Conservation (phyloP, 2,888 invertebrate genomes). For the Eueremaeus valkanovi region DNA sequence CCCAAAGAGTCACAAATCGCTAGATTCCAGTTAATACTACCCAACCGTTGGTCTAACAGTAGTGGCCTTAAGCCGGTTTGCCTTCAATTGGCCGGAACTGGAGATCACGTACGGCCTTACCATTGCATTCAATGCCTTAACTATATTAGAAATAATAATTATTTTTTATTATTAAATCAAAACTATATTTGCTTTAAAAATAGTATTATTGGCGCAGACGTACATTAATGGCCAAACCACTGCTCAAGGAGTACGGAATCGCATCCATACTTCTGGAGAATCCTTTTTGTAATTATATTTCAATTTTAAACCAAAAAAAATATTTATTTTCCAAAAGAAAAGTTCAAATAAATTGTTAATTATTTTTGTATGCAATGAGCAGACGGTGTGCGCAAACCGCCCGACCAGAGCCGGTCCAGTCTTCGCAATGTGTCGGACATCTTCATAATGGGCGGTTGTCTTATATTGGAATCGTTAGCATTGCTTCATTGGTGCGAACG, state of each 20-base stretch:
- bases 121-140: neutral
- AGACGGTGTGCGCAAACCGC: conserved; percentile 62
- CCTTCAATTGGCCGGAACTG: conserved; percentile 93
- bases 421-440: conserved; percentile 93
- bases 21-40: conserved; percentile 63
- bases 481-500: conserved; percentile 90
- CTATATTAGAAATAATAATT: neutral
- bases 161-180: too few species aligned
- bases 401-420: conserved; percentile 68
- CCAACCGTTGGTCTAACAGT: conserved; percentile 67
- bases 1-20: conserved; percentile 77
- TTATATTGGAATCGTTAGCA: conserved; percentile 86
- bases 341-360: too few species aligned
- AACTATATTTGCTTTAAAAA: too few species aligned
- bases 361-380: too few species aligned
- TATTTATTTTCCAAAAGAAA: conserved; percentile 23
- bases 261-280: conserved; percentile 93
- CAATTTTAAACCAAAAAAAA: too few species aligned
- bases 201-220: conserved; percentile 88
- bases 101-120: conserved; percentile 77
- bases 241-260: conserved; percentile 81
- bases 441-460: conserved; percentile 97
- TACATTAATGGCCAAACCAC: conserved; percentile 81
- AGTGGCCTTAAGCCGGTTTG: conserved; percentile 76
- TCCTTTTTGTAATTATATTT: conserved; percentile 81